These are phyloP conservation scores for Callaeas wilsoni DNA, from an alignment of 2,113 vertebrate species.

Conservation along the genomic window DNA sequence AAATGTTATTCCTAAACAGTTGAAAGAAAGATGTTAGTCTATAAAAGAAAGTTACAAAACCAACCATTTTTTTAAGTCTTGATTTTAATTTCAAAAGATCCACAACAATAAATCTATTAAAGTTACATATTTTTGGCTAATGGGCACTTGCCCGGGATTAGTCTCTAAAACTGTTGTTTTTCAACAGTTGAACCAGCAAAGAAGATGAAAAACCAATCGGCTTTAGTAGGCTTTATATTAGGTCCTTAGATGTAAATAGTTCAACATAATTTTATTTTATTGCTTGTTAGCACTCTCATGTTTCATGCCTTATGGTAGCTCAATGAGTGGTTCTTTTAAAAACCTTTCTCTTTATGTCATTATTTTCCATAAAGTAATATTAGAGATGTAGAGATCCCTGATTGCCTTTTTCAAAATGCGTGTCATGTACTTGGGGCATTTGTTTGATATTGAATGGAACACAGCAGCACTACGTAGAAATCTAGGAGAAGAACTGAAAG, in stretches of 20 bases:
- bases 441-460: constrained; percentile 46
- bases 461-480: constrained; percentile 18
- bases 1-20: not conserved
- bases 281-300: constrained; percentile 25
- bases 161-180: not conserved
- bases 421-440: constrained; percentile 17
- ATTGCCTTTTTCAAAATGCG: constrained; percentile 18
- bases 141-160: not conserved
- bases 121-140: not conserved
- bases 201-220: not conserved
- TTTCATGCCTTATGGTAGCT: not conserved
- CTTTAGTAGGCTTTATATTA: not conserved
- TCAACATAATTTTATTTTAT: constrained; percentile 41
- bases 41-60: not conserved
- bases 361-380: constrained; percentile 30
- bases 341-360: constrained; percentile 9
- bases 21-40: not conserved
- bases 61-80: not conserved
- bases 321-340: constrained; percentile 28
- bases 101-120: not conserved
- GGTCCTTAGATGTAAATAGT: not conserved
- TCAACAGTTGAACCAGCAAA: not conserved
- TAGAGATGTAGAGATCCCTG: constrained; percentile 12
- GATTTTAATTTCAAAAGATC: not conserved
- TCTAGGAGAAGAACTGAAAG: constrained; percentile 17